These are phyloP conservation scores for Gryllus longicercus DNA, from an alignment of 2,888 invertebrate genomes.

Conservation along the genomic window DNA sequence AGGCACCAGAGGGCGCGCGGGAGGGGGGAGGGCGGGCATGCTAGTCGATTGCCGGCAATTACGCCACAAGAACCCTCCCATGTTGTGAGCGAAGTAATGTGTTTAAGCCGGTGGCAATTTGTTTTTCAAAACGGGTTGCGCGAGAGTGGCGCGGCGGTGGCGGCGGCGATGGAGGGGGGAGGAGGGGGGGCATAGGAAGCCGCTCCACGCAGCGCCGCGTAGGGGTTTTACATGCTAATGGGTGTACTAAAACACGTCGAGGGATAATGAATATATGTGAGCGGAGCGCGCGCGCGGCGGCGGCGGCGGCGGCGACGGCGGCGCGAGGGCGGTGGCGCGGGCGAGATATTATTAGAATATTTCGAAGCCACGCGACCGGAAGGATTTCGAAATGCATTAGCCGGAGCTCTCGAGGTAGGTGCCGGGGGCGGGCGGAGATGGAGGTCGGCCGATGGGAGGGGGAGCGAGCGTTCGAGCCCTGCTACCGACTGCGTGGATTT, in stretches of 20 bases:
- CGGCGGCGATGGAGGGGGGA: background rate
- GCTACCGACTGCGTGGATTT: background rate
- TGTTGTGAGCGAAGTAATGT: slow-evolving; percentile 1
- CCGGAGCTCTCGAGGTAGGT: background rate
- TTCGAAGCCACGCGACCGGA: slow-evolving; percentile 8
- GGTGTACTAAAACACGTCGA: slow-evolving; percentile 17
- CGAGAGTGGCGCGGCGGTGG: background rate
- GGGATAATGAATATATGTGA: background rate
- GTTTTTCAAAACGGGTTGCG: slow-evolving; percentile 2
- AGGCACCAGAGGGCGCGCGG: background rate
- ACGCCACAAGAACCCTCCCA: background rate
- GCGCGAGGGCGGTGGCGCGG: background rate
- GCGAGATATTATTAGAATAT: background rate
- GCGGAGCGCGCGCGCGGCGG: background rate
- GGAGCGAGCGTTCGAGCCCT: background rate
- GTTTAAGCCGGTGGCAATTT: slow-evolving; percentile 10
- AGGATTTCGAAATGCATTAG: slow-evolving; percentile 11
- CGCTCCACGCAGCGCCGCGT: background rate
- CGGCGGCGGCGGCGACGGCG: background rate
- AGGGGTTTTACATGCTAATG: slow-evolving; percentile 17
- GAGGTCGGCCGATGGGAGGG: background rate
- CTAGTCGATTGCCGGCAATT: slow-evolving; percentile 17
- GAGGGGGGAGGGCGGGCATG: background rate
- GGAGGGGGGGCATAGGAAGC: too few species aligned
- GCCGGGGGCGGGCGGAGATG: background rate